phyloP scores from a whole-genome alignment of 2,113 vertebrate genomes.

The Odocoileus virginianus region DNA sequence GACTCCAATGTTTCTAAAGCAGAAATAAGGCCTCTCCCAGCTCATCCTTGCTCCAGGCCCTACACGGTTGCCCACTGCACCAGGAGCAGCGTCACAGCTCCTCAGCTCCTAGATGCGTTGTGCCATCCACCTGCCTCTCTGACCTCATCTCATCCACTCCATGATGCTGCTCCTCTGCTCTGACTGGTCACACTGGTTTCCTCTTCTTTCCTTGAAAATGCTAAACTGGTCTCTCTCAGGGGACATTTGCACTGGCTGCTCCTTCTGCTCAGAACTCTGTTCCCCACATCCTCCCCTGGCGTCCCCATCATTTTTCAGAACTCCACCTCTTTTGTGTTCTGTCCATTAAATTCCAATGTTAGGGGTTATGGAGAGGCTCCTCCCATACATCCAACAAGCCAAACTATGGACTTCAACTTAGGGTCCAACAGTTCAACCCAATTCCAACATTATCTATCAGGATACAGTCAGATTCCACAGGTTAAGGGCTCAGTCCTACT shows the following conservation, averaged over 20 bases:
- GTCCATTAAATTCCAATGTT: neutral
- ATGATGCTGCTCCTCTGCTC: neutral
- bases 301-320: neutral
- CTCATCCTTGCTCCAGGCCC: neutral
- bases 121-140: no score
- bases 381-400: no score
- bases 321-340: neutral
- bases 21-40: neutral
- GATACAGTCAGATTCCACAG: neutral
- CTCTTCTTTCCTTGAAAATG: neutral
- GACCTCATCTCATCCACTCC: neutral
- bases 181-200: neutral
- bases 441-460: neutral
- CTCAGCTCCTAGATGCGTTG: neutral
- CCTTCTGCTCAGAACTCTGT: neutral
- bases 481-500: neutral
- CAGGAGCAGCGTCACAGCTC: neutral
- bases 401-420: rapidly evolving
- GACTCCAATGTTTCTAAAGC: neutral
- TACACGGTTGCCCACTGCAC: no score
- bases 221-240: neutral
- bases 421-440: neutral
- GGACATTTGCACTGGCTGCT: neutral
- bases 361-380: no score
- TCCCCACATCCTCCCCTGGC: neutral